Percentiles rank a stretch among this genome's conserved stretches.
These are phyloP conservation scores for Leistus spinibarbis DNA, from an alignment of 2,888 invertebrate species.

Conservation along the genomic window DNA sequence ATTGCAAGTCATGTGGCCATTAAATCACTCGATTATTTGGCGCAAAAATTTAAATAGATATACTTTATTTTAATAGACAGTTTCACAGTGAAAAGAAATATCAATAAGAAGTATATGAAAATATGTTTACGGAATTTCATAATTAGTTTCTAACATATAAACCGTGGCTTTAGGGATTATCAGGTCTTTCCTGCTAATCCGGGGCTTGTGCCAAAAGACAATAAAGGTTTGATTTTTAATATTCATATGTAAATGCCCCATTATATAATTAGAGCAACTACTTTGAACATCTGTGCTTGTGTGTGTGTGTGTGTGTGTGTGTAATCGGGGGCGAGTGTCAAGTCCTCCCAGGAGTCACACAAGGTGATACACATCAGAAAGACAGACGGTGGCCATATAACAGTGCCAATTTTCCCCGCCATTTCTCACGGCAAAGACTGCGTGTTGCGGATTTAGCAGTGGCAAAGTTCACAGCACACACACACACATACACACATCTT, in stretches of 20 bases:
- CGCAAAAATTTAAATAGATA: no score
- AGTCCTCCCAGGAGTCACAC: background rate
- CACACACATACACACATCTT: background rate
- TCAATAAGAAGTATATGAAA: background rate
- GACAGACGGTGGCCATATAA: constrained; percentile 16
- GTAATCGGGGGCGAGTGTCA: background rate
- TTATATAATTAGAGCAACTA: background rate
- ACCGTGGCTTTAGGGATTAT: background rate
- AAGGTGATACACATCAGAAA: constrained; percentile 22
- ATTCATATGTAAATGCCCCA: no score
- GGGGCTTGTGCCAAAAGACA: no score
- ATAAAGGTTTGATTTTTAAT: no score
- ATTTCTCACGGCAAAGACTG: constrained; percentile 28
- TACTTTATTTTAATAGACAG: no score
- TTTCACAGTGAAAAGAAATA: background rate
- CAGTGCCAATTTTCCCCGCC: constrained; percentile 29
- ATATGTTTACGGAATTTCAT: no score
- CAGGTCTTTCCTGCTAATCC: no score
- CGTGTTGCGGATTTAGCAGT: background rate
- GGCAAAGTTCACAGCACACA: background rate
- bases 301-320: background rate
- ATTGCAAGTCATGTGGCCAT: no score
- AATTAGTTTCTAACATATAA: background rate
- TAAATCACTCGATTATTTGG: no score
- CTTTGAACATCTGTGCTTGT: background rate